Evolutionary conservation across 2,797 vertebrate species (phyloP), one percentile per base, ranked within the genome.

Genomic region (Lerista edwardsae): DNA sequence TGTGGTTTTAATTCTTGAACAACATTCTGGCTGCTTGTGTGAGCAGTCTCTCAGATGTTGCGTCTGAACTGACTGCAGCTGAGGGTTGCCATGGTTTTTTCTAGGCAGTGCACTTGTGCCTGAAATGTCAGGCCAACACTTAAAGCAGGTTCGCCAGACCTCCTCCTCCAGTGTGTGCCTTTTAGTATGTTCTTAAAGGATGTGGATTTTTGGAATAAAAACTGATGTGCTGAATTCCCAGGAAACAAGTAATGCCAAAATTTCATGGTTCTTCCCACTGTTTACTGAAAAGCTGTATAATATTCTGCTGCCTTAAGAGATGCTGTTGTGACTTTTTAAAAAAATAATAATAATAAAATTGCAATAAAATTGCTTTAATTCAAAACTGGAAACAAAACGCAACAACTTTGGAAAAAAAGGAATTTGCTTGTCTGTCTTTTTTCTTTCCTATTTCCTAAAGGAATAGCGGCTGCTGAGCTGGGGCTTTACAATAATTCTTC

Each of bases 331-430:
- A 25, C 10, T 75, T 29, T 68, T 41, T 39, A 55, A 34, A 59
- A 51, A 19, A 64, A 57, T 15, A 34, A 47, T 47, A 31, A 21
- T 78, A n/a, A n/a, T n/a, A n/a, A n/a, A n/a, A n/a, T 72, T 51
- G 67, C 36, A 47, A 78, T 78, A 71, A 79, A 84, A 79, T 39
- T 72, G 75, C 68, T 71, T 64, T 84, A 62, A 77, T 78, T 47
- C 55, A 78, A 72, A 72, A 72, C 75, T 84, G 75, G 67, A 72
- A 78, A 47, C n/a, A 31, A 47, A 21, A n/a, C 57, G 61, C 59
- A 71, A 47, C 77, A 78, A 78, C 67, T 36, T n/a, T 14, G 29
- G 62, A 84, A 84, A n/a, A 55, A 71, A 62, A 5, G 0, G 7
- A 44, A 3, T 19, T 41, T 31, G 8, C 4, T 84, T 59, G 6